Conservation (phyloP, 2,888 invertebrate species). For the Polyommatus icarus region DNA sequence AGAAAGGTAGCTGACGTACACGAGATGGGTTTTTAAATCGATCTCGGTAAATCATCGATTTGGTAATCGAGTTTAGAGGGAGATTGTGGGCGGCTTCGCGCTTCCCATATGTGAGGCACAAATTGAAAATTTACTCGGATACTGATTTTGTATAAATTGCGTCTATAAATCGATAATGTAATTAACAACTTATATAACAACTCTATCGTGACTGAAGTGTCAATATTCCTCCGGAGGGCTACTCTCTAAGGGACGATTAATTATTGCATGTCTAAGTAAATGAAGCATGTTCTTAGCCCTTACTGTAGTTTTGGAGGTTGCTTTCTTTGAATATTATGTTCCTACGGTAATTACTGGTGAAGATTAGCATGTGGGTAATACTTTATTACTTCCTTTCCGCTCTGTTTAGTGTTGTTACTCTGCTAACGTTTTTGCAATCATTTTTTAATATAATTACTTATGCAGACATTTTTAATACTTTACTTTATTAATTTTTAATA, state of each 20-base stretch:
- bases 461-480: slow-evolving; percentile 46
- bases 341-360: slow-evolving; percentile 61
- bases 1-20: slow-evolving; percentile 59
- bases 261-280: slow-evolving; percentile 56
- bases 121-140: slow-evolving; percentile 36
- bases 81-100: slow-evolving; percentile 71
- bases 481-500: background rate
- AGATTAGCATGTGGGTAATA: slow-evolving; percentile 78
- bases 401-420: slow-evolving; percentile 70
- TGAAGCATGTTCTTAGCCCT: slow-evolving; percentile 41
- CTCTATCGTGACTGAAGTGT: background rate
- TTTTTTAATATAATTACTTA: slow-evolving; percentile 46
- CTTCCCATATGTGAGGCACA: slow-evolving; percentile 71
- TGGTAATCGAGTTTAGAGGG: slow-evolving; percentile 76
- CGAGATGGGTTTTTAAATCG: slow-evolving; percentile 70
- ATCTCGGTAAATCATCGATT: slow-evolving; percentile 77
- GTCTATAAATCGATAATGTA: slow-evolving; percentile 8
- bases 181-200: background rate
- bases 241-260: slow-evolving; percentile 66
- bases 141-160: slow-evolving; percentile 36
- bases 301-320: slow-evolving; percentile 51
- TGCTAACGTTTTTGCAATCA: slow-evolving; percentile 71
- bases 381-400: slow-evolving; percentile 72
- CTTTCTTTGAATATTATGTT: slow-evolving; percentile 67
- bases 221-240: slow-evolving; percentile 63